phyloP scores from a whole-genome alignment of 2,113 vertebrate genomes.

The Himantopus leucocephalus region DNA sequence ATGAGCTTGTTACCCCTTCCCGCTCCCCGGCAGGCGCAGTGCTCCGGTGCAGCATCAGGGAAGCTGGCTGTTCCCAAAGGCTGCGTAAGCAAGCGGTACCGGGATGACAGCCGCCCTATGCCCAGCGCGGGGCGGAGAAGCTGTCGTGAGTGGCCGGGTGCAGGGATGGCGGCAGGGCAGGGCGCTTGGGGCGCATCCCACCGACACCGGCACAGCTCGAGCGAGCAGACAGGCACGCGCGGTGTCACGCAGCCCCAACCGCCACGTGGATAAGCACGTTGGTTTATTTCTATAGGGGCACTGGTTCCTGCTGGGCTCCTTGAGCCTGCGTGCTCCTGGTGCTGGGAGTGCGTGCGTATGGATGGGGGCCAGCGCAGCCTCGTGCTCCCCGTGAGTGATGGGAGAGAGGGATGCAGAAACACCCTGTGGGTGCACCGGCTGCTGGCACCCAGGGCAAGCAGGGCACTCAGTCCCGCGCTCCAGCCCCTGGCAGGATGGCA shows the following conservation, averaged over 20 bases:
- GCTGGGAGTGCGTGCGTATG: not conserved
- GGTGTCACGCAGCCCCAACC: not conserved
- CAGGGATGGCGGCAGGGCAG: not conserved
- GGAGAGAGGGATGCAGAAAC: not conserved
- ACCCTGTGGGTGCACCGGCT: not conserved
- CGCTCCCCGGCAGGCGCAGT: not conserved
- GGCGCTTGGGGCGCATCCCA: not conserved
- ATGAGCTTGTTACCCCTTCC: constrained; percentile 39
- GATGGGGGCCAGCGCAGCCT: too few relatives aligned
- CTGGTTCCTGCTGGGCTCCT: not conserved
- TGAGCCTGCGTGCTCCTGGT: not conserved
- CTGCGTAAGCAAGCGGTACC: not conserved
- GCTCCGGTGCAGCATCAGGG: not conserved
- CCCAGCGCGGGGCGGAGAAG: not conserved
- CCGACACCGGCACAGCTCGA: fast-evolving
- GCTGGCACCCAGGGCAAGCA: too few relatives aligned
- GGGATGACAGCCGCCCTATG: not conserved
- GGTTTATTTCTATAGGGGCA: not conserved
- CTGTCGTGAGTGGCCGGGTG: not conserved
- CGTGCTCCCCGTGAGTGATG: not conserved
- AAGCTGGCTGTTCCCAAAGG: not conserved
- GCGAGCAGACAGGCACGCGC: fast-evolving
- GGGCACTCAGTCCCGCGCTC: not conserved
- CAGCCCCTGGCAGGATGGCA: not conserved
- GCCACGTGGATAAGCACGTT: fast-evolving